Evolutionary conservation across 2,888 invertebrate species (phyloP).

Genomic region (Drosophila neutralis): DNA sequence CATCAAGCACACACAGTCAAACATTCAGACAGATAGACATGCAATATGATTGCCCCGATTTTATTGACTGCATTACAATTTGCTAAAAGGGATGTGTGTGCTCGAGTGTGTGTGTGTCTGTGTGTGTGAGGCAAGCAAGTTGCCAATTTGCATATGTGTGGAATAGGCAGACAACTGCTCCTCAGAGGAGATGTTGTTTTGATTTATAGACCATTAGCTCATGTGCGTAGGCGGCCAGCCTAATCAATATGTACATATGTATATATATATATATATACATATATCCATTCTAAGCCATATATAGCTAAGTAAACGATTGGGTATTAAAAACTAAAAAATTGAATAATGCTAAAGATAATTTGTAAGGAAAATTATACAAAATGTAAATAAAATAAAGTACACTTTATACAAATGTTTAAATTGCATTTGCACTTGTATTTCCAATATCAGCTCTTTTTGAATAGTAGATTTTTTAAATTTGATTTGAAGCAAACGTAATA

Average conservation of each 20-base stretch:
- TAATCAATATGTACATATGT: slow-evolving; percentile 37
- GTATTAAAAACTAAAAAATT: not conserved
- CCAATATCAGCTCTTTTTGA: not conserved
- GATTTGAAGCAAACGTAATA: not conserved
- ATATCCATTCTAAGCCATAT: not conserved
- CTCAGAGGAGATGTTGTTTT: slow-evolving; percentile 49
- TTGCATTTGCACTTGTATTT: too few species aligned
- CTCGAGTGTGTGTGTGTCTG: slow-evolving; percentile 6
- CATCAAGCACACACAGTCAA: slow-evolving; percentile 24
- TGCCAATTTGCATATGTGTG: slow-evolving; percentile 61
- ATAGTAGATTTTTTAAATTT: not conserved
- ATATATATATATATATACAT: not conserved
- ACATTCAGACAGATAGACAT: slow-evolving; percentile 38
- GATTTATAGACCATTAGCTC: slow-evolving; percentile 56
- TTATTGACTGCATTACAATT: slow-evolving; percentile 71
- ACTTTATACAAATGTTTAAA: too few species aligned
- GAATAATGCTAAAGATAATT: not conserved
- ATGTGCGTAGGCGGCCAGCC: slow-evolving; percentile 18
- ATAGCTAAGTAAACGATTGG: not conserved
- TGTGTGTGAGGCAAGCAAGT: slow-evolving; percentile 31
- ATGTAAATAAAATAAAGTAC: too few species aligned
- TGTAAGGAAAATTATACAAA: not conserved
- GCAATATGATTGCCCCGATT: slow-evolving; percentile 62
- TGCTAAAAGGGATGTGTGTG: slow-evolving; percentile 5
- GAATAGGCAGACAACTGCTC: slow-evolving; percentile 10